Evolutionary conservation across 2,113 vertebrate species (phyloP).

Genomic region (Vidua chalybeata): DNA sequence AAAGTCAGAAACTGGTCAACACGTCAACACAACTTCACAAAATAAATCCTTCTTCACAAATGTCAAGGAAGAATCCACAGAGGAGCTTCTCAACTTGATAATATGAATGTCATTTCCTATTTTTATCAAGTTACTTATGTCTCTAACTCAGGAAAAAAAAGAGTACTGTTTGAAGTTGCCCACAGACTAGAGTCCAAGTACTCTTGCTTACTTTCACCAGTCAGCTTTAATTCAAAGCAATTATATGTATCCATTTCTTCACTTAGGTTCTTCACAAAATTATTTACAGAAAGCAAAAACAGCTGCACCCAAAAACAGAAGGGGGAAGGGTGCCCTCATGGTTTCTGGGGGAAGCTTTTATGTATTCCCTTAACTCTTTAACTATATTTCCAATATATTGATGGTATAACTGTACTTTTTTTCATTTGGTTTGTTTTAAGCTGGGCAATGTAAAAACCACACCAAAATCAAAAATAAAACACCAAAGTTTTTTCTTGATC

Average conservation of each 20-base stretch:
- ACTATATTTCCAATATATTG: background rate
- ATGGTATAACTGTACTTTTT: background rate
- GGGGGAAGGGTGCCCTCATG: accelerated
- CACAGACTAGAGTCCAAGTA: background rate
- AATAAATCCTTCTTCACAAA: background rate
- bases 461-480: background rate
- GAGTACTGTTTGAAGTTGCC: background rate
- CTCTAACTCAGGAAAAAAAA: background rate
- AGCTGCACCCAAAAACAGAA: background rate
- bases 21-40: background rate
- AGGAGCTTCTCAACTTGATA: background rate
- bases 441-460: background rate
- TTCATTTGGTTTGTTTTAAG: background rate
- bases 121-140: background rate
- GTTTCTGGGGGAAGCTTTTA: background rate
- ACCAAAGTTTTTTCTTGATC: background rate
- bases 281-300: background rate
- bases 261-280: background rate
- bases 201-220: background rate
- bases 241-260: background rate
- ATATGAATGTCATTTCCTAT: background rate
- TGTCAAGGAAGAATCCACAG: background rate
- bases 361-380: background rate
- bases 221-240: background rate
- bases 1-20: background rate